Evolutionary conservation across 2,797 vertebrate species (phyloP).

Genomic region (Cygnus olor): DNA sequence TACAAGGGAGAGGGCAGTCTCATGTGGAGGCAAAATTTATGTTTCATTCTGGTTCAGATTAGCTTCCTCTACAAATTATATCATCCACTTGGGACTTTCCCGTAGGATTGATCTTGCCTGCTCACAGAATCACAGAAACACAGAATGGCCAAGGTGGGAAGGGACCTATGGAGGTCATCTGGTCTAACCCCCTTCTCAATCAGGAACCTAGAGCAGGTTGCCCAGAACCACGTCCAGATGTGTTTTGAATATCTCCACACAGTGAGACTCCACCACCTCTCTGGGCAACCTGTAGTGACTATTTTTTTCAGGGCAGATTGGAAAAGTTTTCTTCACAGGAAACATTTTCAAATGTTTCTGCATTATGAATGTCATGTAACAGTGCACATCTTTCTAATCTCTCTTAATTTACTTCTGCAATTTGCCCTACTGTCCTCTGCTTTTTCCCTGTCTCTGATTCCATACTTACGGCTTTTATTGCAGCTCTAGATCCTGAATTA

Average conservation of each 20-base stretch:
- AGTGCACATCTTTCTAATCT: neutral
- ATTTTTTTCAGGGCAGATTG: neutral
- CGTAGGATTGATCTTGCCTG: neutral
- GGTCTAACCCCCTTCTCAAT: neutral
- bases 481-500: neutral
- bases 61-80: neutral
- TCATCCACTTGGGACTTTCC: neutral
- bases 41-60: neutral
- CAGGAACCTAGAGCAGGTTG: neutral
- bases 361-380: neutral
- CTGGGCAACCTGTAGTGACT: neutral
- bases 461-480: neutral
- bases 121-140: neutral
- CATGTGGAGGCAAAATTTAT: neutral
- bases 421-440: neutral
- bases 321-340: neutral
- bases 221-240: neutral
- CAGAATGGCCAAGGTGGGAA: neutral
- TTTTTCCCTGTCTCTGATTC: neutral
- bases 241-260: neutral
- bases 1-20: neutral
- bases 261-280: neutral
- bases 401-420: neutral
- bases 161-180: neutral
- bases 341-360: neutral